A percentile compares a stretch with the other conserved stretches of the same genome.
phyloP scores from a whole-genome alignment of 2,888 invertebrate genomes.

The Linnaemya tessellans region DNA sequence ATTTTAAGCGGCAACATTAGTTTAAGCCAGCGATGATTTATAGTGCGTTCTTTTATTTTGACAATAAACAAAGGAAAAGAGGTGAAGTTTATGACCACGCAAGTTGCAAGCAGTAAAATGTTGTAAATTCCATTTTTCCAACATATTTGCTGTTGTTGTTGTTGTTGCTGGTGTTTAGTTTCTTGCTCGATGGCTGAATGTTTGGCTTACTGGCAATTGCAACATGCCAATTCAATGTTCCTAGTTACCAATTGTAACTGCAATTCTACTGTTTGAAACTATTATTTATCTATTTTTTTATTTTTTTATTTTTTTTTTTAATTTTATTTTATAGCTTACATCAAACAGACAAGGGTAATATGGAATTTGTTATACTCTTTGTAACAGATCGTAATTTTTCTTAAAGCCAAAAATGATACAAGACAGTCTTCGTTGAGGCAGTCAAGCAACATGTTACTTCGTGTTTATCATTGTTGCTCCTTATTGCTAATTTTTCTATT shows the following conservation, averaged over 20 bases:
- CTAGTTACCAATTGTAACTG: conserved; percentile 49
- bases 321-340: not conserved
- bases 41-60: conserved; percentile 70
- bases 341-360: conserved; percentile 8
- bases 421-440: not conserved
- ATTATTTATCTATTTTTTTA: conserved; percentile 9
- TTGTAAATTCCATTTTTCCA: conserved; percentile 59
- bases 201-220: conserved; percentile 36
- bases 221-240: conserved; percentile 52
- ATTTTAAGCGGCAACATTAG: conserved; percentile 32
- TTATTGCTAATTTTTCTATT: not conserved
- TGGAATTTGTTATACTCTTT: conserved; percentile 8
- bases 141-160: conserved; percentile 20
- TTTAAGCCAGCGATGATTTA: conserved; percentile 67
- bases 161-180: conserved; percentile 11
- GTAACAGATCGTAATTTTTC: not conserved
- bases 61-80: conserved; percentile 70
- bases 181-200: conserved; percentile 11
- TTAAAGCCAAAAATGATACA: not conserved
- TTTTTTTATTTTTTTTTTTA: not conserved
- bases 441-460: not conserved
- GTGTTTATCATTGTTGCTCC: not conserved
- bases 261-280: conserved; percentile 47
- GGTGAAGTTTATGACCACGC: conserved; percentile 73
- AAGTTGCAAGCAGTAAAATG: conserved; percentile 70